These are phyloP conservation scores for Cephonodes hylas DNA, from an alignment of 2,888 invertebrate species.

Conservation along the genomic window DNA sequence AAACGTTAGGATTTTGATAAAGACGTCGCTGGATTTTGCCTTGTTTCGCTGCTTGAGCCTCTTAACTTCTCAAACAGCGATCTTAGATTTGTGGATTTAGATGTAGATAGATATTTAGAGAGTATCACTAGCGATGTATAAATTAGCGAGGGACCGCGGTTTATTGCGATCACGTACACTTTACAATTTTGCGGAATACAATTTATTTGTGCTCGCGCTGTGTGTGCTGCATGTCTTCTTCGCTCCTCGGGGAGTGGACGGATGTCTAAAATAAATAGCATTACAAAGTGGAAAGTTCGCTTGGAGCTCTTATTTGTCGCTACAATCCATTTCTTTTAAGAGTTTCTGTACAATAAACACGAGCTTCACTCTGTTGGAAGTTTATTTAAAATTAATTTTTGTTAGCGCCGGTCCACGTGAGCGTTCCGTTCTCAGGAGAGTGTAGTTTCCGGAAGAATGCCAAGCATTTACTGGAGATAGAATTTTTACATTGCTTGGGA, in stretches of 20 bases:
- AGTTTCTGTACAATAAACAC: neutral
- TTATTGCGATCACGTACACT: neutral
- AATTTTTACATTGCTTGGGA: neutral
- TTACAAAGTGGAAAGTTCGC: neutral
- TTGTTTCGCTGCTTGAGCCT: neutral
- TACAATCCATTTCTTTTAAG: neutral
- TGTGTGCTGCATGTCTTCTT: neutral
- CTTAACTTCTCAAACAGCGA: neutral
- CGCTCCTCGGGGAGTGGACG: neutral
- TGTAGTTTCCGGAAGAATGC: neutral
- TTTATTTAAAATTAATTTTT: neutral
- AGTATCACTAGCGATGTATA: neutral
- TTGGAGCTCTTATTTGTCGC: neutral
- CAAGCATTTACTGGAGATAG: neutral
- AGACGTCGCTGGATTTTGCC: neutral
- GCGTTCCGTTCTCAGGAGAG: neutral
- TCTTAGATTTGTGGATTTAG: neutral
- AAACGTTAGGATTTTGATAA: slow-evolving; percentile 5
- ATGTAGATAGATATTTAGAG: neutral
- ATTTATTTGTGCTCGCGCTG: neutral
- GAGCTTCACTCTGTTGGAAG: neutral
- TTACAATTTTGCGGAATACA: neutral
- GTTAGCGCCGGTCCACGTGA: neutral
- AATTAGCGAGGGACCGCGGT: neutral
- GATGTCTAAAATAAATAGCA: neutral